phyloP scores from a whole-genome alignment of 2,888 invertebrate genomes.

The Chrysolina oricalcia region DNA sequence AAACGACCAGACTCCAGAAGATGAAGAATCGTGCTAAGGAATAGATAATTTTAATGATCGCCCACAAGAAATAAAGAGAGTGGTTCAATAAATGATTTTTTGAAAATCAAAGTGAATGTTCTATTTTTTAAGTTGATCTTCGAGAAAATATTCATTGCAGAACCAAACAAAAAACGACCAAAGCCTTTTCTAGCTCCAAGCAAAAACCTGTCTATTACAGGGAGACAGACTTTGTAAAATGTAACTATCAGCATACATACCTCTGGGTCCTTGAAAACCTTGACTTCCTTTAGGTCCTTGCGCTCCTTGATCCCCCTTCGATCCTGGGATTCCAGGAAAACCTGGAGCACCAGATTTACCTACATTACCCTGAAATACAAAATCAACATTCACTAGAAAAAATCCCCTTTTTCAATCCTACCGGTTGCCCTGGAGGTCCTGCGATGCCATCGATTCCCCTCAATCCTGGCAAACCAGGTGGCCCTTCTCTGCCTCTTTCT shows the following conservation, averaged over 20 bases:
- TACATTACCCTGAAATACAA: conserved; percentile 77
- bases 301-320: conserved; percentile 86
- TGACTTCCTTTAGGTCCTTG: conserved; percentile 86
- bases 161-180: too few relatives aligned
- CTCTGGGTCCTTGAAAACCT: conserved; percentile 87
- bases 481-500: conserved; percentile 89
- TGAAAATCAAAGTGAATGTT: too few relatives aligned
- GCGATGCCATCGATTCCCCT: conserved; percentile 86
- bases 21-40: too few relatives aligned
- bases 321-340: conserved; percentile 86
- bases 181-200: too few relatives aligned
- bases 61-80: too few relatives aligned
- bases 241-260: conserved; percentile 53
- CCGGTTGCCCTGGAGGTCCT: conserved; percentile 85
- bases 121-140: too few relatives aligned
- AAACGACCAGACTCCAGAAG: too few relatives aligned
- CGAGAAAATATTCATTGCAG: too few relatives aligned
- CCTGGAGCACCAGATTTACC: conserved; percentile 91
- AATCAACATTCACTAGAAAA: conserved; percentile 6
- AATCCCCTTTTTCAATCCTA: conserved; percentile 59
- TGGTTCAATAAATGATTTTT: too few relatives aligned
- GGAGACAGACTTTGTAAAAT: too few relatives aligned
- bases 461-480: conserved; percentile 84
- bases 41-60: too few relatives aligned
- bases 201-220: too few relatives aligned